phyloP scores from a whole-genome alignment of 2,113 vertebrate species.

The Leptocoma aspasia region DNA sequence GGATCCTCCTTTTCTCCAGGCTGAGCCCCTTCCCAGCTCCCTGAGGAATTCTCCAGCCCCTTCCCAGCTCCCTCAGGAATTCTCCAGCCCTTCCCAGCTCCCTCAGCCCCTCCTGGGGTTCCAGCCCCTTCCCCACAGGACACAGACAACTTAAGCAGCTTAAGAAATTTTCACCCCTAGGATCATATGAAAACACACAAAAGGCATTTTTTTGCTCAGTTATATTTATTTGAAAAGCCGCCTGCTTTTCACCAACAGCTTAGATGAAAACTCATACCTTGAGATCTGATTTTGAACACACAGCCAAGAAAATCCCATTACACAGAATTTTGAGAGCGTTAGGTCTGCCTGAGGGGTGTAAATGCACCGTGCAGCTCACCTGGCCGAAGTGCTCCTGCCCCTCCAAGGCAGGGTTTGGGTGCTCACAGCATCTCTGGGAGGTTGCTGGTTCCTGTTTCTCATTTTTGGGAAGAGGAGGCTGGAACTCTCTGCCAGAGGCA shows the following conservation, averaged over 20 bases:
- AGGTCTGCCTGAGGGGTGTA: fast-evolving
- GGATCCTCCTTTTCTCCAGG: neutral
- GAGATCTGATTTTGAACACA: neutral
- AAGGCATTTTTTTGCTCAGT: neutral
- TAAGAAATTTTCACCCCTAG: neutral
- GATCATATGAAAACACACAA: neutral
- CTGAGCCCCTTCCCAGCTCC: neutral
- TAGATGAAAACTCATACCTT: neutral
- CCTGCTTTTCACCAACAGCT: neutral
- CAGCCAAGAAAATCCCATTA: neutral
- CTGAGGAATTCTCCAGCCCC: neutral
- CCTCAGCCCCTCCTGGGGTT: no score
- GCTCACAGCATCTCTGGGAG: neutral
- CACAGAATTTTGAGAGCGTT: neutral
- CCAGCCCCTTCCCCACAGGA: neutral
- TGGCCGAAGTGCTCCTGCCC: neutral
- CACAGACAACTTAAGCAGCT: neutral
- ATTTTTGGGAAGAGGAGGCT: neutral
- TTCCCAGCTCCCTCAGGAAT: neutral
- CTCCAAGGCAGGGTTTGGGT: neutral
- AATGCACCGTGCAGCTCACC: neutral
- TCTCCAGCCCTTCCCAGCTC: neutral
- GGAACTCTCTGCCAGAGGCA: neutral
- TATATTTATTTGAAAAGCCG: neutral
- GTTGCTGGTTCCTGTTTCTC: neutral